Conservation (phyloP, 2,888 invertebrate species). For the Heliconius hortense region DNA sequence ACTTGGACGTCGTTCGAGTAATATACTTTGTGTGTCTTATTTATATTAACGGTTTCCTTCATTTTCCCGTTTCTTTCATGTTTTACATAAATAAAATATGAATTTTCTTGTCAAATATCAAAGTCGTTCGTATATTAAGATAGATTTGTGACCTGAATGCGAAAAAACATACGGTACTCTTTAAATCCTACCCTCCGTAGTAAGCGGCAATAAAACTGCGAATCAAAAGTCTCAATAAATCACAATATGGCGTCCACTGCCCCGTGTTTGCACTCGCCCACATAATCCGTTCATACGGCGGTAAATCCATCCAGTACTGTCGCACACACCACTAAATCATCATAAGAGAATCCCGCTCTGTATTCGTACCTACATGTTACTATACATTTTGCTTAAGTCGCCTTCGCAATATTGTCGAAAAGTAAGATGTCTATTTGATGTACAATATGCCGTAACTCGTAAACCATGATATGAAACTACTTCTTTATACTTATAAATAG, state of each 20-base stretch:
- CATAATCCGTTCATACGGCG: slow-evolving; percentile 80
- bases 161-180: slow-evolving; percentile 35
- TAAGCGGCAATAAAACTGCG: slow-evolving; percentile 74
- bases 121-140: not conserved
- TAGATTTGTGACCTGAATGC: slow-evolving; percentile 20
- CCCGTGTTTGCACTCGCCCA: slow-evolving; percentile 82
- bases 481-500: slow-evolving; percentile 32
- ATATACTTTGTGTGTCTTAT: slow-evolving; percentile 10
- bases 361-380: slow-evolving; percentile 51
- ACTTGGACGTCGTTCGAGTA: slow-evolving; percentile 21
- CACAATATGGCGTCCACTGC: slow-evolving; percentile 79
- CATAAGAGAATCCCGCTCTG: slow-evolving; percentile 77
- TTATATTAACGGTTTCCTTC: slow-evolving; percentile 4
- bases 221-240: slow-evolving; percentile 79
- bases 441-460: slow-evolving; percentile 26
- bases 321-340: slow-evolving; percentile 78
- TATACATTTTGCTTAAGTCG: slow-evolving; percentile 52
- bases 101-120: not conserved
- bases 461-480: slow-evolving; percentile 29
- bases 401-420: slow-evolving; percentile 30
- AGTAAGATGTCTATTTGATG: slow-evolving; percentile 29
- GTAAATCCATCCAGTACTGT: slow-evolving; percentile 80
- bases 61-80: not conserved
- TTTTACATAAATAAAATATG: not conserved
- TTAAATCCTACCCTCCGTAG: slow-evolving; percentile 57